Evolutionary conservation across 2,113 vertebrate species (phyloP).

Genomic region (Morone chrysops): DNA sequence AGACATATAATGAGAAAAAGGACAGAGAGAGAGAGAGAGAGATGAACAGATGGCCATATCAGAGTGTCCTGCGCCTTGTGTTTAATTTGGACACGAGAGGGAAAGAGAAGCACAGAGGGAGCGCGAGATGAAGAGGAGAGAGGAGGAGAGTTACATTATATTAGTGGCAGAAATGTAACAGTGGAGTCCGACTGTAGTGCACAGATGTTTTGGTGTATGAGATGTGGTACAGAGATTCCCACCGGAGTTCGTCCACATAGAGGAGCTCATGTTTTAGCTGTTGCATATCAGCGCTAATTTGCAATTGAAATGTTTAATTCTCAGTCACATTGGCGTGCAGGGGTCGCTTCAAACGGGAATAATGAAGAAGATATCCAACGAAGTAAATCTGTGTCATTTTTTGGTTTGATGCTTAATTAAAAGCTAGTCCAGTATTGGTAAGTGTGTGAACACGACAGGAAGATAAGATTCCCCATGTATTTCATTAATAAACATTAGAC

Average conservation of each 20-base stretch:
- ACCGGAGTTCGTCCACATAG: constrained; percentile 34
- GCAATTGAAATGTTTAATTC: constrained; percentile 37
- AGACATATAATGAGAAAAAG: constrained; percentile 60
- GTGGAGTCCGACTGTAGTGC: constrained; percentile 49
- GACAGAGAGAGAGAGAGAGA: constrained; percentile 53
- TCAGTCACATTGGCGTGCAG: constrained; percentile 30
- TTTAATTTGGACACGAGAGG: constrained; percentile 78
- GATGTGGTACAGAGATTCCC: constrained; percentile 42
- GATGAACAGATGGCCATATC: constrained; percentile 81
- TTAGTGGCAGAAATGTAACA: constrained; percentile 46
- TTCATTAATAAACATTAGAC: neutral
- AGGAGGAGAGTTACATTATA: constrained; percentile 38
- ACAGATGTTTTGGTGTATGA: constrained; percentile 59
- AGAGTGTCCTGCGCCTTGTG: constrained; percentile 70
- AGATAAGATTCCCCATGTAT: neutral
- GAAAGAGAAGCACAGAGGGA: constrained; percentile 50
- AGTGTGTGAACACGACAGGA: too few relatives aligned
- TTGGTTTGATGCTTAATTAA: constrained; percentile 7
- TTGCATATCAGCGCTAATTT: constrained; percentile 33
- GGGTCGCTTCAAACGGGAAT: constrained; percentile 16
- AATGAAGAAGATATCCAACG: neutral
- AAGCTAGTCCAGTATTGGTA: too few relatives aligned
- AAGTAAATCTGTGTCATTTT: constrained; percentile 3
- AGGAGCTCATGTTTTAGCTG: constrained; percentile 41
- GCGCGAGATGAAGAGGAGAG: constrained; percentile 47